Evolutionary conservation across 2,113 vertebrate genomes (phyloP).

Genomic region (Acrocephalus arundinaceus): DNA sequence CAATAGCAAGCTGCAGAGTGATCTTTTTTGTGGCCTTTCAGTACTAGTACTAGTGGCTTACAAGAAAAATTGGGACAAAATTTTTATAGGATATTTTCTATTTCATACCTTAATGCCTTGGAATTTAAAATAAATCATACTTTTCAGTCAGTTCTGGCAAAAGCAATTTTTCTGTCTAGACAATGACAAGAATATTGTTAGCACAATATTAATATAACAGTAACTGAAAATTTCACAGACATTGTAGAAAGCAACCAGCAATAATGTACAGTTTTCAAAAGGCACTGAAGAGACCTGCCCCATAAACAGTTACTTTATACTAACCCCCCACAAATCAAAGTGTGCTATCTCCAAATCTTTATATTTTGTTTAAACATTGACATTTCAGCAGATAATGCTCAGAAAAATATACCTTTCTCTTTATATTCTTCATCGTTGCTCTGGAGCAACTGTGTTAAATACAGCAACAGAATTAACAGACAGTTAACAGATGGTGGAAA

Average conservation of each 20-base stretch:
- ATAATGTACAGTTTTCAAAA: not conserved
- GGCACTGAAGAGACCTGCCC: not conserved
- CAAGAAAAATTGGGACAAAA: not conserved
- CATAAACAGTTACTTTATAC: not conserved
- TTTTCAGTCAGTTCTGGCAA: not conserved
- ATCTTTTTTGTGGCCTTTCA: not conserved
- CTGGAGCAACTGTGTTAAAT: not conserved
- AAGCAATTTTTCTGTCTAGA: constrained; percentile 49
- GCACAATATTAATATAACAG: not conserved
- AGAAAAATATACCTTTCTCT: not conserved
- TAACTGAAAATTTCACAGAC: not conserved
- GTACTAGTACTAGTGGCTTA: not conserved
- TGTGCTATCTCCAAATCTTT: not conserved
- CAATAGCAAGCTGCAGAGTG: not conserved
- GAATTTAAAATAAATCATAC: not conserved
- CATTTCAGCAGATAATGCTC: not conserved
- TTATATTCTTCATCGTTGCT: not conserved
- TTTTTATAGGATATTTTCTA: not conserved
- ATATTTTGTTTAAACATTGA: not conserved
- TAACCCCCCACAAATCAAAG: not conserved
- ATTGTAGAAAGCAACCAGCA: not conserved
- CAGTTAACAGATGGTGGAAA: not conserved
- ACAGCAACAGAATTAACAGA: not conserved
- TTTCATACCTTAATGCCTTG: not conserved
- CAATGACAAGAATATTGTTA: constrained; percentile 23